Conservation (phyloP, 2,113 vertebrate genomes). For the Eublepharis macularius region DNA sequence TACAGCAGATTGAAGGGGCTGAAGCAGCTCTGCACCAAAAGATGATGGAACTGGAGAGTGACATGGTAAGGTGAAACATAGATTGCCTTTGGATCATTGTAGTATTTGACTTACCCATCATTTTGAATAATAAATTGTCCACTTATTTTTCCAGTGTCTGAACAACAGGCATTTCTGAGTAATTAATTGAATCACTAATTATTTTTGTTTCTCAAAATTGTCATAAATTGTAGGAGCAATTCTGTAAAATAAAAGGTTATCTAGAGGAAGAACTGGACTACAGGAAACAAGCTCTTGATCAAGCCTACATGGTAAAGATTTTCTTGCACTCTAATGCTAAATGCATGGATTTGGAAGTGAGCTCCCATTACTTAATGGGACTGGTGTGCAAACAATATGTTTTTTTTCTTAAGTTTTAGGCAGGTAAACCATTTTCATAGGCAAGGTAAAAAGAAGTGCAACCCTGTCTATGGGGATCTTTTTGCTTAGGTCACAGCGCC, state of each 20-base stretch:
- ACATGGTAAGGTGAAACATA: constrained; percentile 85
- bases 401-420: not conserved
- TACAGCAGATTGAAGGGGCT: constrained; percentile 98
- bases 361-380: not conserved
- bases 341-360: not conserved
- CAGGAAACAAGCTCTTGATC: constrained; percentile 95
- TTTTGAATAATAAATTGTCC: not conserved
- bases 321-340: not conserved
- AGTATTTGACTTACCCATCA: not conserved
- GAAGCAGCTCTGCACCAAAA: constrained; percentile 98
- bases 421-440: not conserved
- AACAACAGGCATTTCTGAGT: constrained; percentile 15
- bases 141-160: not conserved
- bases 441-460: not conserved
- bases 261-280: constrained; percentile 98
- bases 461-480: not conserved
- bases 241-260: constrained; percentile 99
- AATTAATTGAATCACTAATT: constrained; percentile 43
- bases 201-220: constrained; percentile 26
- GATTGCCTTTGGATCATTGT: not conserved
- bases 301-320: constrained; percentile 97
- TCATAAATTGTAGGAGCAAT: constrained; percentile 86
- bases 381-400: not conserved
- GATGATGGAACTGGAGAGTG: constrained; percentile 97
- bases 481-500: not conserved